phyloP scores from a whole-genome alignment of 2,797 vertebrate species.

The Pangasius djambal region DNA sequence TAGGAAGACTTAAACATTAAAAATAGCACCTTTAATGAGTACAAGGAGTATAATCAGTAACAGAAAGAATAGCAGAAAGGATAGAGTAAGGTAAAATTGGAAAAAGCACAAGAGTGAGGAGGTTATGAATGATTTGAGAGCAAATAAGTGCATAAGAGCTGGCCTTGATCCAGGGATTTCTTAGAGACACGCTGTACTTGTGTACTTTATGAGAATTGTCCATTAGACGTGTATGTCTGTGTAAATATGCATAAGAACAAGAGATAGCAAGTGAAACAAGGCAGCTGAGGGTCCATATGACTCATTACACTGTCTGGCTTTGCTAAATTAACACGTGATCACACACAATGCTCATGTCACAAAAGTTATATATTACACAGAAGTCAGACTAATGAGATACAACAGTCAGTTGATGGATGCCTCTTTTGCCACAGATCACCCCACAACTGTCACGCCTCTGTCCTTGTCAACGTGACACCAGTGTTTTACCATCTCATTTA shows the following conservation, averaged over 20 bases:
- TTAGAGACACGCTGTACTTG: background rate
- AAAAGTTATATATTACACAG: background rate
- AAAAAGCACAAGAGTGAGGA: background rate
- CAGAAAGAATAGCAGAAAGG: background rate
- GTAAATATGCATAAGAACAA: background rate
- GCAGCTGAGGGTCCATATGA: background rate
- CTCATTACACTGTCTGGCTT: conserved; percentile 3
- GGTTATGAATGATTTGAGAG: background rate
- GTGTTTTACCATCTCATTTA: background rate
- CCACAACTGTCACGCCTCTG: background rate
- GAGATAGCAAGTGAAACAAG: background rate
- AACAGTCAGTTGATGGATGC: conserved; percentile 5
- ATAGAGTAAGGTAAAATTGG: background rate
- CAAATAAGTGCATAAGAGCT: background rate
- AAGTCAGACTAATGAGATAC: conserved; percentile 10
- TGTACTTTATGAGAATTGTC: background rate
- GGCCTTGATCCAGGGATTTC: background rate
- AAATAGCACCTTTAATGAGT: background rate
- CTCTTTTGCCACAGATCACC: background rate
- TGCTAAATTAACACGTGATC: conserved; percentile 7
- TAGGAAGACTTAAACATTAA: background rate
- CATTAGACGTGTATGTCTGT: background rate
- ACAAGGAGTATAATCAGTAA: background rate
- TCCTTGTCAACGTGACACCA: background rate
- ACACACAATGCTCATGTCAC: background rate